phyloP scores from a whole-genome alignment of 2,888 invertebrate genomes.

The Hermaeophaga mercurialis region DNA sequence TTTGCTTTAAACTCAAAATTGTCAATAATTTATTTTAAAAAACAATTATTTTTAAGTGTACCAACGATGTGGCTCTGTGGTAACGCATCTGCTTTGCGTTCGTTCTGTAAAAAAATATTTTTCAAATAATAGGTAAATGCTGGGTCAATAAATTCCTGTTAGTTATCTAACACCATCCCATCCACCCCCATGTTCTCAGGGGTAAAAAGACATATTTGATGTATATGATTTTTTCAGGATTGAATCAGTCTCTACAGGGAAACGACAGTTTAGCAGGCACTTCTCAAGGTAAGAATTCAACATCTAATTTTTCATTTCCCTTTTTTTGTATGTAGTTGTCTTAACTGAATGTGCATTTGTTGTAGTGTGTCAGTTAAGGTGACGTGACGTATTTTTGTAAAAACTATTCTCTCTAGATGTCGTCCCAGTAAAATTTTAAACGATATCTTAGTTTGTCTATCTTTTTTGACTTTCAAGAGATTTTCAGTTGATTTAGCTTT shows the following conservation, averaged over 20 bases:
- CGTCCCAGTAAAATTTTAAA: background rate
- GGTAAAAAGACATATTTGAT: no score
- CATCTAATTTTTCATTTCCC: slow-evolving; percentile 11
- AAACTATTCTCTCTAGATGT: slow-evolving; percentile 10
- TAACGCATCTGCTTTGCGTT: no score
- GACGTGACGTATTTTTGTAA: slow-evolving; percentile 32
- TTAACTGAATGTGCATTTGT: slow-evolving; percentile 40
- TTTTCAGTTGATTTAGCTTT: no score
- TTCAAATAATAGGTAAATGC: no score
- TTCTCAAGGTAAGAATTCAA: slow-evolving; percentile 77
- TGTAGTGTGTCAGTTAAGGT: slow-evolving; percentile 40
- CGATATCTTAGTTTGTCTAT: slow-evolving; percentile 8
- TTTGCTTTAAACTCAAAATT: no score
- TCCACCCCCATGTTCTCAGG: no score
- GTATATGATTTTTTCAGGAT: slow-evolving; percentile 59
- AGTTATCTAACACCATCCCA: no score
- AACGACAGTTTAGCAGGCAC: slow-evolving; percentile 80
- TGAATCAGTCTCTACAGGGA: slow-evolving; percentile 62
- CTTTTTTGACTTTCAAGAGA: slow-evolving; percentile 10
- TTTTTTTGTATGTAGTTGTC: slow-evolving; percentile 33
- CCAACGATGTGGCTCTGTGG: no score
- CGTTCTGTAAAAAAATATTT: no score
- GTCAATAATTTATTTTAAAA: no score
- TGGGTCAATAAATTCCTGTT: no score
- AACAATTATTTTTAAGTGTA: no score